Percentiles rank a stretch among this genome's conserved stretches.
These are phyloP conservation scores for Onthophagus sagittarius DNA, from an alignment of 2,888 invertebrate species.

Conservation along the genomic window DNA sequence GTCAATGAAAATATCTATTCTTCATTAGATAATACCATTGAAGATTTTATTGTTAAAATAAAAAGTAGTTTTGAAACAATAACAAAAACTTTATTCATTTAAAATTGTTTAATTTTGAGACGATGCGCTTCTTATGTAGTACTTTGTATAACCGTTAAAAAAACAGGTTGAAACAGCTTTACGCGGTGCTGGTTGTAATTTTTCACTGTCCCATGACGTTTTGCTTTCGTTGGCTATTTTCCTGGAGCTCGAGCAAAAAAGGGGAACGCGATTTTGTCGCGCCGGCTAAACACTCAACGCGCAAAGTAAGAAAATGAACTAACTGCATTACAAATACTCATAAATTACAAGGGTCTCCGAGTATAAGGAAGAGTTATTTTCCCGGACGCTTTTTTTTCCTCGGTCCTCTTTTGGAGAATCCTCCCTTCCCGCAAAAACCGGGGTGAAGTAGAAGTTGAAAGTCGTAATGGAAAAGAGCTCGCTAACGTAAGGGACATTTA, in stretches of 20 bases:
- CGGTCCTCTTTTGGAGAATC: not conserved
- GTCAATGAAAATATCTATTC: not conserved
- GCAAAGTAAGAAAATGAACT: constrained; percentile 15
- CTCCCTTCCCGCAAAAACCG: not conserved
- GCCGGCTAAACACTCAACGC: not conserved
- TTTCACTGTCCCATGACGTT: not conserved
- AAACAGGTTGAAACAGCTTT: not conserved
- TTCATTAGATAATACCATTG: not conserved
- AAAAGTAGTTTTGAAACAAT: not conserved
- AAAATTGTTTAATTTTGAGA: not conserved
- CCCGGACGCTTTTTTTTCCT: not conserved
- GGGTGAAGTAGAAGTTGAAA: constrained; percentile 3
- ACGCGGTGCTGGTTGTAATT: not conserved
- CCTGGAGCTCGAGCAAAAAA: not conserved
- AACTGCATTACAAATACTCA: constrained; percentile 21
- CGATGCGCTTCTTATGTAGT: not conserved
- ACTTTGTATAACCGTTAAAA: not conserved
- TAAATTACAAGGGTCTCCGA: constrained; percentile 14
- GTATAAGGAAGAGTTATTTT: constrained; percentile 12
- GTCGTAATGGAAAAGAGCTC: constrained; percentile 40
- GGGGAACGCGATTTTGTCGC: not conserved
- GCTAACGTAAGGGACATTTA: constrained; percentile 44
- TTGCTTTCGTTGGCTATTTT: not conserved
- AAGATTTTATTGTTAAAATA: not conserved
- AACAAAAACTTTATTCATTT: not conserved